Base-by-base conservation (phyloP, 2,888 invertebrate species). In the Hydrotaea cyrtoneurina region DNA sequence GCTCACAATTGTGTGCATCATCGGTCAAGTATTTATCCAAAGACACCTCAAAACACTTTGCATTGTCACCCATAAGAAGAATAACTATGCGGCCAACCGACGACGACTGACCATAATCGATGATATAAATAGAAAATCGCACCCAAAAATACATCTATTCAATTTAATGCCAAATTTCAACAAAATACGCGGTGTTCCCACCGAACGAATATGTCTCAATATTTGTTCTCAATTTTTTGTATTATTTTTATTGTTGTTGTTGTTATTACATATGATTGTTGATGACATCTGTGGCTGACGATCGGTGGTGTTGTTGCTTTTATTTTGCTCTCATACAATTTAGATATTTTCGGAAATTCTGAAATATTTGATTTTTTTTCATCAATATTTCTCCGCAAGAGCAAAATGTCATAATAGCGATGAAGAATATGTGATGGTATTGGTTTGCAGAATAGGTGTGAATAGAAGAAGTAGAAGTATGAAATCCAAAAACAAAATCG, bases 91-190 rank as follows among this genome's bases (percentile, higher is more conserved):
- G 74, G 7, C 31, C 31, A 31, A 31, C 31, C 31, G 31, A 31
- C 31, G 31, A 31, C 31, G 31, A 31, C 31, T n/a, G 31, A 72
- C 36, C 31, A 78, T 21, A 36, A 75, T 69, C 2, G 31, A 23
- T 19, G 43, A 23, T 76, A 19, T 46, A 62, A 50, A 59, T 53
- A 66, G 15, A 55, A 78, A 78, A 72, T 10, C 62, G 78, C 13
- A 64, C 69, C 3, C 3, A 64, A 64, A 81, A 50, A 75, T 64
- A 66, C 19, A n/a, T 66, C 19, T 19, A 66, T 43, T 13, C 19
- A 21, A 81, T 77, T 77, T 77, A 77, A 82, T 78, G 74, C 82
- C 78, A 82, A 82, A 82, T 76, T 76, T 75, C 39, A 79, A 72
- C 64, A 53, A 78, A 69, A 78, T 62, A 11, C 50, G 31, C 11